A percentile compares a stretch with the other conserved stretches of the same genome.
Conservation (phyloP, 2,888 invertebrate species). For the Phaedon cochleariae region DNA sequence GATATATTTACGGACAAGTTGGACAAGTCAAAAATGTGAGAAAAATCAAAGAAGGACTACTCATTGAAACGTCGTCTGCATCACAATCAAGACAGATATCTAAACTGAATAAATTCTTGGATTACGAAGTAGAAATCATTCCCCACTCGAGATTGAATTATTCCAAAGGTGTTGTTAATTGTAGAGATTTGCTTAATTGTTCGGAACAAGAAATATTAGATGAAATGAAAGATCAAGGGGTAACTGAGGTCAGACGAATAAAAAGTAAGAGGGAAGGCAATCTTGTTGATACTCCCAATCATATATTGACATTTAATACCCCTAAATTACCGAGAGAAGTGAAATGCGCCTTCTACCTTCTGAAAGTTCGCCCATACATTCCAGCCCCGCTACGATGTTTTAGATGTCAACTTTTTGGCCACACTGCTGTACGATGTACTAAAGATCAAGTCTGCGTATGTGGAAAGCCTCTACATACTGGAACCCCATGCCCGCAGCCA, state of each 20-base stretch:
- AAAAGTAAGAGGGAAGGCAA: too few species aligned
- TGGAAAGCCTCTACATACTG: too few species aligned
- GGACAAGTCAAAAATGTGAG: neutral
- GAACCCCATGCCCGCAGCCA: too few species aligned
- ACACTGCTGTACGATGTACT: too few species aligned
- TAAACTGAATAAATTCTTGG: neutral
- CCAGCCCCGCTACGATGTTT: too few species aligned
- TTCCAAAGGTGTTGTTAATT: neutral
- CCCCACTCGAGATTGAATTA: neutral
- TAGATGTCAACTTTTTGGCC: too few species aligned
- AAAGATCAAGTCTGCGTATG: too few species aligned
- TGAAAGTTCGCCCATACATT: too few species aligned
- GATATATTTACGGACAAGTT: neutral
- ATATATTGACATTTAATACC: too few species aligned
- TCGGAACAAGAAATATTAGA: slow-evolving; percentile 12
- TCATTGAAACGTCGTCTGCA: neutral
- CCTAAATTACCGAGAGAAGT: too few species aligned
- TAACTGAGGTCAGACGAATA: neutral
- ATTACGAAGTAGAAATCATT: neutral
- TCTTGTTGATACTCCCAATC: too few species aligned
- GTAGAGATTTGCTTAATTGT: neutral
- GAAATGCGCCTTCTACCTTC: too few species aligned
- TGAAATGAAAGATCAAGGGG: slow-evolving; percentile 7
- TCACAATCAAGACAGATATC: neutral
- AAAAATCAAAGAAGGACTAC: neutral